Evolutionary conservation across 1,140 invertebrate species (phyloP), one percentile per base, ranked within the genome.

Genomic region (Brachionus manjavacas): DNA sequence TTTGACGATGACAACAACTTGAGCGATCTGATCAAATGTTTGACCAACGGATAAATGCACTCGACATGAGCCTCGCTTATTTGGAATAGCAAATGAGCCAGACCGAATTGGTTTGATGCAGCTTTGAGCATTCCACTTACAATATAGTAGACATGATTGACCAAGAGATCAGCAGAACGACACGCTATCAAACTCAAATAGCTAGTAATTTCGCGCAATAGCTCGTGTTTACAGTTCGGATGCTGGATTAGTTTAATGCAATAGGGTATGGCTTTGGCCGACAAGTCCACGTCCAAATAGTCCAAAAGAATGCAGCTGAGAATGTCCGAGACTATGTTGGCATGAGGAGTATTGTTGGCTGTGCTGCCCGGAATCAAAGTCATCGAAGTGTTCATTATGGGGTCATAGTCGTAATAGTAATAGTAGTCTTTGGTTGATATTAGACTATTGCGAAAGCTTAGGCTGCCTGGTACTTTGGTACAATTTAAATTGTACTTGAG

Each of bases 291-390:
- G 23, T 43, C 60, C 46, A 49, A 7, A 89, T 90, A 91, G 90
- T 96, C 95, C 91, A 96, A 90, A 90, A 97, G 96, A 88, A 97
- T 93, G 90, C 95, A 96, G 74, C 95, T 95, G 86, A 97, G 94
- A 72, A 97, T 92, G 91, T 97, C 96, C 66, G 94, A 94, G 7
- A 95, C 95, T 87, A 97, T 96, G 91, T 97, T 97, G 20, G 95
- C 95, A 92, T 97, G 95, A 6, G 95, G 95, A 11, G 95, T 94
- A 41, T 35, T 74, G 90, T 20, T 46, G 9, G 23, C 20, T 2
- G 70, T n/a, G 4, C 20, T 12, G 46, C 41, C 39, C 25, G 25
- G 20, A 20, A 20, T 20, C 14, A 46, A 12, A 25, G 41, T 49
- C 41, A 76, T 76, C 7, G 41, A 49, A 14, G 43, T 76, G 41